Base-by-base conservation (phyloP, 2,888 invertebrate species). In the Phalera bucephala region DNA sequence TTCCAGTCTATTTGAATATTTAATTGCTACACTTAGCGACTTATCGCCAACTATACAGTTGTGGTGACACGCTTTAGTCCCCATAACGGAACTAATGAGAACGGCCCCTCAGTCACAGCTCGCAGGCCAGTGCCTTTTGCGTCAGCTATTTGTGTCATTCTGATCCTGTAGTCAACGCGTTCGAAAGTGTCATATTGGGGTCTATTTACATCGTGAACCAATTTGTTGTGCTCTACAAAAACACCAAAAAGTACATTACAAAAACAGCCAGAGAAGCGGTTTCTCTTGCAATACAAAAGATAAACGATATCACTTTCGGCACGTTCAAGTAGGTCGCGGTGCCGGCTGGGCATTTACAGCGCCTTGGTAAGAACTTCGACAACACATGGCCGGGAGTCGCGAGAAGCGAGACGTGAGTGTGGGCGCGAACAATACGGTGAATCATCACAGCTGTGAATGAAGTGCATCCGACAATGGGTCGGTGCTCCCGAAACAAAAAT, bases 391-490 rank as follows among this genome's bases (percentile, higher is more conserved):
- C 45, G 45, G 45, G 51, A 55, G 58, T 60, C 58, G 55, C 52
- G 49, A 60, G 54, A 62, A n/a, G n/a, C n/a, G n/a, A n/a, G n/a
- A n/a, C n/a, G n/a, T 25, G 64, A 66, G 72, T 64, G 75, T 75
- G 67, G 78, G 80, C 65, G 71, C 58, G 64, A 72, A 83, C 79
- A 82, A 83, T 79, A 59, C 65, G 50, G 62, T 83, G 84, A 84
- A 78, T 83, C 82, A 82, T 74, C 58, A 53, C 65, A 70, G 65
- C 66, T 70, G 72, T 77, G 77, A 79, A 76, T 79, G 72, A 77
- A 76, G 62, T 64, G 66, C 77, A 66, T 70, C 66, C 73, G 72
- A 72, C 70, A 72, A 59, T 74, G 65, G 79, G 78, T 81, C 78
- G 74, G 64, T 74, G 82, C 67, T 78, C 80, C 70, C 75, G 45